Percentiles rank a stretch among this genome's conserved stretches.
phyloP scores from a whole-genome alignment of 2,888 invertebrate genomes.

The Micropterix aruncella region DNA sequence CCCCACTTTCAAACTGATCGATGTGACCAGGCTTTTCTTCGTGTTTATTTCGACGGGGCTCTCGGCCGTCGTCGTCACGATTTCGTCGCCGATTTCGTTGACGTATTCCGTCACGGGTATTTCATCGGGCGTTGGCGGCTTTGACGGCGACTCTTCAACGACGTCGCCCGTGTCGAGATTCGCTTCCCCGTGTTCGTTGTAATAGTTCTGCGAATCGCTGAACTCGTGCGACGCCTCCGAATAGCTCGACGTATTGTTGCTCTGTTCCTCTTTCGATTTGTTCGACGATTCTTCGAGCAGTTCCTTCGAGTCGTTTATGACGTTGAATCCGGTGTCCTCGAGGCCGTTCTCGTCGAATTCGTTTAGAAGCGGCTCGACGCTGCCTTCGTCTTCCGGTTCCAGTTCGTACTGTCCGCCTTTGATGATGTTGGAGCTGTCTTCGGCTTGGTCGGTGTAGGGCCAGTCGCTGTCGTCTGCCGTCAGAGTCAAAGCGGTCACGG shows the following conservation, averaged over 20 bases:
- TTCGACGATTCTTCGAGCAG: background rate
- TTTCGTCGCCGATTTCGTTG: constrained; percentile 1
- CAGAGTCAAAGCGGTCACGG: background rate
- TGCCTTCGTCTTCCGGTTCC: background rate
- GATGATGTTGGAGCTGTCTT: background rate
- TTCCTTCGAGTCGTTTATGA: background rate
- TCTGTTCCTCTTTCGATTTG: background rate
- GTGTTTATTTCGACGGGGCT: constrained; percentile 13
- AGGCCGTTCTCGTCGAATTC: background rate
- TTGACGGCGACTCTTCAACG: background rate
- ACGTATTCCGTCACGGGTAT: background rate
- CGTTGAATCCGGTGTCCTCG: background rate
- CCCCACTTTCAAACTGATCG: constrained; percentile 36
- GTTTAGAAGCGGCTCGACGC: background rate
- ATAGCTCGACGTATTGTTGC: background rate
- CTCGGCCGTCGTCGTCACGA: background rate
- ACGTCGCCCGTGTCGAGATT: background rate
- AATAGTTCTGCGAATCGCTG: background rate
- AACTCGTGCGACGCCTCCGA: background rate
- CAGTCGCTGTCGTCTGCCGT: background rate
- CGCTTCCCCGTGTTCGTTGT: background rate
- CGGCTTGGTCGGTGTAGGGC: background rate
- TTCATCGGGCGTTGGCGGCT: background rate
- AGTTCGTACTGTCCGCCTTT: background rate
- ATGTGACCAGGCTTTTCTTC: constrained; percentile 35